Evolutionary conservation across 2,113 vertebrate genomes (phyloP), one percentile per base, ranked within the genome.

Genomic region (Perca schrenkii): DNA sequence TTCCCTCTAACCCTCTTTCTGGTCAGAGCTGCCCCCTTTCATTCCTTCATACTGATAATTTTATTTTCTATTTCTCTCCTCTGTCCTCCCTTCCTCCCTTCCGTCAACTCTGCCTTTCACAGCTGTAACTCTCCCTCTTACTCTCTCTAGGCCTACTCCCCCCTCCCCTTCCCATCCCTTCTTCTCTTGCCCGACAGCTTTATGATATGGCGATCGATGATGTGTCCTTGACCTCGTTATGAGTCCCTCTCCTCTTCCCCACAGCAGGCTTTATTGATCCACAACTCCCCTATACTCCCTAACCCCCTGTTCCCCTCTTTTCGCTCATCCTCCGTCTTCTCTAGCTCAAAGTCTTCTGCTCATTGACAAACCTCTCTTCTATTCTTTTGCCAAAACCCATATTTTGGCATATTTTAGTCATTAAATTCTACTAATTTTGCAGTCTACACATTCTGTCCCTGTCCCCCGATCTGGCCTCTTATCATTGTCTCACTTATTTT

Each of bases 151-250:
- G 40, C 40, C 54, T 69, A 46, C 56, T 28, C 17, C 31, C 49
- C 34, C 31, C 57, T 43, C 14, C 2, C 28, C 47, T 21, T 43
- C 40, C 22, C 64, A 22, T 53, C 57, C 58, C 25, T 68, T 83
- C 65, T 72, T 77, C 73, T 80, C 68, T 70, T 76, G 69, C 78
- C 73, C 90, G 92, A 89, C 92, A 90, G 86, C 79, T 87, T 90
- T 91, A 94, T 90, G 88, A 94, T 83, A 85, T 77, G 77, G 63
- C 71, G 77, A 92, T 94, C 90, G 78, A 94, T 93, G 89, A 80
- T 86, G 68, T 90, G 91, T 90, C 92, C 92, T 94, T 94, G 92
- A 91, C 93, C 92, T 94, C 83, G 85, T 94, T 92, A 94, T 90
- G 88, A 78, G 83, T 93, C 85, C 82, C 89, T 85, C 84, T 89